Percentiles rank a stretch among this genome's conserved stretches.
These are phyloP conservation scores for Diuraphis noxia DNA, from an alignment of 1,140 invertebrate species.

Conservation along the genomic window DNA sequence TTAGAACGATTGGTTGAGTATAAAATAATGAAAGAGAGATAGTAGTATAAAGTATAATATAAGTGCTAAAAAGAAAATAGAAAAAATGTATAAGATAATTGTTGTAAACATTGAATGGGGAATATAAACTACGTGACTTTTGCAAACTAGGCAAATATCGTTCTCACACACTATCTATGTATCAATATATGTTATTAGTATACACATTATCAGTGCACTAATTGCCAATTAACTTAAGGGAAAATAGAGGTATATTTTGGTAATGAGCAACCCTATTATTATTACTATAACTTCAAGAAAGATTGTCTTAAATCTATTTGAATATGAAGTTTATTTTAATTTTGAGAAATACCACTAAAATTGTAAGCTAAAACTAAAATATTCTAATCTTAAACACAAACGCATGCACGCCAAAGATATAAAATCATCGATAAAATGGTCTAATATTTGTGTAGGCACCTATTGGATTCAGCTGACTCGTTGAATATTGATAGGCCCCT, in stretches of 20 bases:
- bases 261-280: neutral
- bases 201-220: neutral
- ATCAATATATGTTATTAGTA: neutral
- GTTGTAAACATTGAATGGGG: neutral
- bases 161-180: neutral
- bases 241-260: neutral
- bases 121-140: neutral
- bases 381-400: neutral
- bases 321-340: neutral
- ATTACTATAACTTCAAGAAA: neutral
- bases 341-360: too few relatives aligned
- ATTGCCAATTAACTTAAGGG: neutral
- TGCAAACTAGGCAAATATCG: neutral
- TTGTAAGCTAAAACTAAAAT: neutral
- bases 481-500: neutral
- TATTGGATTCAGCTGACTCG: neutral
- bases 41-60: too few relatives aligned
- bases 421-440: neutral
- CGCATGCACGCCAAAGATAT: neutral
- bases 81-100: neutral
- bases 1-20: neutral
- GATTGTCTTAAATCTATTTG: neutral
- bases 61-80: neutral
- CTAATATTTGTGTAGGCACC: neutral
- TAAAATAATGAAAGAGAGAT: neutral